Percentiles rank a stretch among this genome's conserved stretches.
These are phyloP conservation scores for Panthera tigris DNA, from an alignment of 2,113 vertebrate species.

Conservation along the genomic window DNA sequence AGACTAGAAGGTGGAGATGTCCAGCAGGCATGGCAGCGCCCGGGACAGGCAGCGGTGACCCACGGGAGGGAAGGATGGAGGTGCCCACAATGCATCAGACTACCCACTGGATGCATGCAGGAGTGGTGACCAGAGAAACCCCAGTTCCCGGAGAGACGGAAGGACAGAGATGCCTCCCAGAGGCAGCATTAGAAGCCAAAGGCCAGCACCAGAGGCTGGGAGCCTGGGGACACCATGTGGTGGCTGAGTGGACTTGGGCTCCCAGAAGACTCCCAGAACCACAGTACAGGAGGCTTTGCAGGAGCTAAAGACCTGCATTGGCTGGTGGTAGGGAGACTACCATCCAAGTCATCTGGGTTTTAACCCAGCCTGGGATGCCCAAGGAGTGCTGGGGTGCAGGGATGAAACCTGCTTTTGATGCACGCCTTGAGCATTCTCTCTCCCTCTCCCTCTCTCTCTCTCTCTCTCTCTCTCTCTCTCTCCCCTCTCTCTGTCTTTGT, in stretches of 20 bases:
- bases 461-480: neutral
- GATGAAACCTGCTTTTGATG: neutral
- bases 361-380: neutral
- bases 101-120: neutral
- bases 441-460: neutral
- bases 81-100: neutral
- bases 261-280: neutral
- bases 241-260: neutral
- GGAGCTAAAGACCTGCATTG: neutral
- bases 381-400: neutral
- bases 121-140: neutral
- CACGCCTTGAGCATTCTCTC: neutral
- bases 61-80: neutral
- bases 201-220: neutral
- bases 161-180: neutral
- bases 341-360: neutral
- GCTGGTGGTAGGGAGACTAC: neutral
- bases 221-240: neutral
- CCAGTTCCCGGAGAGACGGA: neutral
- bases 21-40: neutral
- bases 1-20: neutral
- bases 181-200: neutral
- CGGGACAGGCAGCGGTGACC: neutral
- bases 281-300: neutral
- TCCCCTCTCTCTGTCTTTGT: neutral